A percentile compares a stretch with the other conserved stretches of the same genome.
phyloP scores from a whole-genome alignment of 64 coral and sea anemone genomes.

The Dendrophyllia cribrosa region DNA sequence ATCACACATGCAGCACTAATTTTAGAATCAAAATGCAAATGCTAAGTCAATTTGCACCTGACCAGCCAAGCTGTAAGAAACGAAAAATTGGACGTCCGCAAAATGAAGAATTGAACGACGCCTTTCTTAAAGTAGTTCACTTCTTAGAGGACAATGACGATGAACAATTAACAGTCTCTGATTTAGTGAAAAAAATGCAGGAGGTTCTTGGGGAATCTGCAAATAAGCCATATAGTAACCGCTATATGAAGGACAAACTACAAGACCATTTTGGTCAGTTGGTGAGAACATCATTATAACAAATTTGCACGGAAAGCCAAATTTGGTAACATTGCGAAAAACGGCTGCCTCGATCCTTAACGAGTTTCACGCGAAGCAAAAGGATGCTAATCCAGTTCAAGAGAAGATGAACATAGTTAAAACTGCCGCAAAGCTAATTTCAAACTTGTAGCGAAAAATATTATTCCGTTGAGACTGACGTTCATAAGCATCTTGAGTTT shows the following conservation, averaged over 20 bases:
- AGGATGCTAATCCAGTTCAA: not conserved
- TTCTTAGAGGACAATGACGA: too few relatives aligned
- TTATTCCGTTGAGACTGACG: too few relatives aligned
- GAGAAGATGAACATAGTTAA: slow-evolving; percentile 35
- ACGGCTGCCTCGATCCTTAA: slow-evolving; percentile 26
- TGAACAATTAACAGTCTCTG: too few relatives aligned
- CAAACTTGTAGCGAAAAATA: not conserved
- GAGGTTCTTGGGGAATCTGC: not conserved
- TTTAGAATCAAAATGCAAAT: slow-evolving; percentile 16
- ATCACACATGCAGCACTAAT: slow-evolving; percentile 4
- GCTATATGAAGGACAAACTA: not conserved
- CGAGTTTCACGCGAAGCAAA: slow-evolving; percentile 46
- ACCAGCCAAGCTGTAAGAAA: too few relatives aligned
- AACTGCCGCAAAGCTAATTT: slow-evolving; percentile 35
- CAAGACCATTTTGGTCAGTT: slow-evolving; percentile 41
- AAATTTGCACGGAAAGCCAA: slow-evolving; percentile 30
- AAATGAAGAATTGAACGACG: too few relatives aligned
- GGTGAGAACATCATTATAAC: slow-evolving; percentile 35
- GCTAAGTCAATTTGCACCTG: too few relatives aligned
- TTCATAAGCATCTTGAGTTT: too few relatives aligned
- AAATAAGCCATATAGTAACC: not conserved
- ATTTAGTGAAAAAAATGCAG: slow-evolving; percentile 1
- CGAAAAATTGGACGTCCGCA: too few relatives aligned
- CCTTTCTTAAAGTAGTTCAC: too few relatives aligned
- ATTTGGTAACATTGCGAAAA: slow-evolving; percentile 50